phyloP scores from a whole-genome alignment of 2,888 invertebrate genomes.

The Ommatoiulus sabulosus region DNA sequence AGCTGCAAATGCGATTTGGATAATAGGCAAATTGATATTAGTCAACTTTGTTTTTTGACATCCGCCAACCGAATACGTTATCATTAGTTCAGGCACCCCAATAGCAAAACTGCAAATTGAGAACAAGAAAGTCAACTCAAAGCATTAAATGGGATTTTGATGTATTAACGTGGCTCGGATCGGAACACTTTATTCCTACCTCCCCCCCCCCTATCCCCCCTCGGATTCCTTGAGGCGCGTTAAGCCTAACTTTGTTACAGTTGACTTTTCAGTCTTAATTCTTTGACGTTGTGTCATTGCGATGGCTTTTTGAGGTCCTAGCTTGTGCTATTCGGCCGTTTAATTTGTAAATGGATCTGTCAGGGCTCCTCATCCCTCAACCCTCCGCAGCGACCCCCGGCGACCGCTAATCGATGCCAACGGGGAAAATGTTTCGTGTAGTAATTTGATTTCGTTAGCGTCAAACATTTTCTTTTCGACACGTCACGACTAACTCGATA shows the following conservation, averaged over 20 bases:
- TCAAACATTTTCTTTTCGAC: slow-evolving; percentile 50
- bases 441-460: slow-evolving; percentile 53
- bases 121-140: slow-evolving; percentile 45
- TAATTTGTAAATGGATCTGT: slow-evolving; percentile 48
- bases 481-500: slow-evolving; percentile 48
- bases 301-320: neutral
- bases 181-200: neutral
- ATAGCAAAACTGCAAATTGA: slow-evolving; percentile 23
- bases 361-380: neutral
- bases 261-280: slow-evolving; percentile 45
- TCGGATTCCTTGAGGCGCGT: slow-evolving; percentile 11
- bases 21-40: slow-evolving; percentile 37
- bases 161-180: slow-evolving; percentile 21
- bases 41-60: slow-evolving; percentile 38
- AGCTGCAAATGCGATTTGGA: neutral
- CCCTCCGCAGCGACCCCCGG: slow-evolving; percentile 9
- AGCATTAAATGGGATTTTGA: slow-evolving; percentile 45
- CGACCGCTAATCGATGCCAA: slow-evolving; percentile 52
- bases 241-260: slow-evolving; percentile 7
- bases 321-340: slow-evolving; percentile 35
- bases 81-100: neutral
- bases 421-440: slow-evolving; percentile 50
- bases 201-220: neutral
- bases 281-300: slow-evolving; percentile 47
- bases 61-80: neutral